Conservation (phyloP, 2,797 vertebrate genomes). For the Sandelia bainsii region DNA sequence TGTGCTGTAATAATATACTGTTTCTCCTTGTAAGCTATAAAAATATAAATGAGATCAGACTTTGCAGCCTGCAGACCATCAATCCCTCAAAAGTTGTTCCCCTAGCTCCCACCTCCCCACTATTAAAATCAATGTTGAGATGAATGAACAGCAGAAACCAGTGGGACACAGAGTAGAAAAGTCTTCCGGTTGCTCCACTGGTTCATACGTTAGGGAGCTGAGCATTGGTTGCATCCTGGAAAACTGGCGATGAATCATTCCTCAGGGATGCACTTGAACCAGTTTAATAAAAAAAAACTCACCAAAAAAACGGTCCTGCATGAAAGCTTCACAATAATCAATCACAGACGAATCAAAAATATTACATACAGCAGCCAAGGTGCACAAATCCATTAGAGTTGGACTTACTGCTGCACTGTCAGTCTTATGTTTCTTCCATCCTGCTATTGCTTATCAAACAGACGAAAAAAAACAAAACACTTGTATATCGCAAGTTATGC, state of each 20-base stretch:
- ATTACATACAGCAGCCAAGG: slow-evolving; percentile 37
- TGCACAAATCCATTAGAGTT: slow-evolving; percentile 52
- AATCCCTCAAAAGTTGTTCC: slow-evolving; percentile 52
- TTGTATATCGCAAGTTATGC: slow-evolving; percentile 33
- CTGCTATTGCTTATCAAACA: slow-evolving; percentile 37
- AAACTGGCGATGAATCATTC: slow-evolving; percentile 72
- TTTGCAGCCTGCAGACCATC: slow-evolving; percentile 51
- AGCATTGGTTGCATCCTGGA: slow-evolving; percentile 53
- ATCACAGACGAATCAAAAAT: slow-evolving; percentile 59
- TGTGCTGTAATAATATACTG: slow-evolving; percentile 60
- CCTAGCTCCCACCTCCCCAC: slow-evolving; percentile 8
- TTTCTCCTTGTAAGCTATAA: slow-evolving; percentile 68
- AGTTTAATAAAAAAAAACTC: slow-evolving; percentile 75
- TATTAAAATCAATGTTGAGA: slow-evolving; percentile 79
- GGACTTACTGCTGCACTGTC: slow-evolving; percentile 49
- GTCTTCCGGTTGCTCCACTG: slow-evolving; percentile 58
- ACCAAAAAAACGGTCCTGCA: slow-evolving; percentile 65
- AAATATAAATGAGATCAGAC: slow-evolving; percentile 69
- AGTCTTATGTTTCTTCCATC: slow-evolving; percentile 36
- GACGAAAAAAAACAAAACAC: slow-evolving; percentile 19
- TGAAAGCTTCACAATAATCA: slow-evolving; percentile 66
- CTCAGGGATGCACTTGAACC: slow-evolving; percentile 71
- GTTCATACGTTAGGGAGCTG: slow-evolving; percentile 71
- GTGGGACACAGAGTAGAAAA: slow-evolving; percentile 66
- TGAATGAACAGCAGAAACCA: slow-evolving; percentile 60